phyloP scores from a whole-genome alignment of 2,888 invertebrate genomes.

The Seira musarum region DNA sequence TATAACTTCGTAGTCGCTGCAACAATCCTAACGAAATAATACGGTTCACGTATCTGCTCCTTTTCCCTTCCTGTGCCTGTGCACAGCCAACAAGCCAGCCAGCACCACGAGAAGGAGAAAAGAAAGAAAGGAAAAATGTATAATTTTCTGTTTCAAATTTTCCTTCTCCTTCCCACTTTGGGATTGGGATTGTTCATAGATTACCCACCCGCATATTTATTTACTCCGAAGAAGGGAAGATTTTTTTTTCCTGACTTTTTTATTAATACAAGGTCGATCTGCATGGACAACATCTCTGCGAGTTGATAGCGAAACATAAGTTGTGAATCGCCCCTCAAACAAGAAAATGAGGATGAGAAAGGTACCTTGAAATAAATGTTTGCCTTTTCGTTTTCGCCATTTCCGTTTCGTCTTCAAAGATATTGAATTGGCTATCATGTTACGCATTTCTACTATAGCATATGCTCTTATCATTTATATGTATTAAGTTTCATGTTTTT shows the following conservation, averaged over 20 bases:
- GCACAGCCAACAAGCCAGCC: too few species aligned
- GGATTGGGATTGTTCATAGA: background rate
- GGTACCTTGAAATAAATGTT: slow-evolving; percentile 24
- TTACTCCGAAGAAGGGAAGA: too few species aligned
- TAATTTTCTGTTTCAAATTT: background rate
- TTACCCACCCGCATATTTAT: background rate
- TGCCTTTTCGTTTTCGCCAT: slow-evolving; percentile 1
- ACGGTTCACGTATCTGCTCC: background rate
- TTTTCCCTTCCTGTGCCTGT: background rate
- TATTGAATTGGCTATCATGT: slow-evolving; percentile 28
- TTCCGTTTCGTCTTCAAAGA: background rate
- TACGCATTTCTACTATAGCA: slow-evolving; percentile 29
- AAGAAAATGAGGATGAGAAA: slow-evolving; percentile 12
- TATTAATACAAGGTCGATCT: background rate
- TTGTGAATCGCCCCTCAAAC: background rate
- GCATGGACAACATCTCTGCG: background rate
- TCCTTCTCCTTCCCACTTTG: background rate
- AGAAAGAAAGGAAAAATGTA: background rate
- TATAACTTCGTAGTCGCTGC: background rate
- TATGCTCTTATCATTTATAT: slow-evolving; percentile 15
- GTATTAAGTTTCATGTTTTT: slow-evolving; percentile 44
- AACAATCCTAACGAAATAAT: background rate
- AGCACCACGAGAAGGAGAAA: too few species aligned
- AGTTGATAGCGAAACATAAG: background rate
- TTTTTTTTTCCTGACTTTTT: background rate